These are phyloP conservation scores for Drosophila sproati DNA, from an alignment of 1,140 invertebrate genomes.

Conservation along the genomic window DNA sequence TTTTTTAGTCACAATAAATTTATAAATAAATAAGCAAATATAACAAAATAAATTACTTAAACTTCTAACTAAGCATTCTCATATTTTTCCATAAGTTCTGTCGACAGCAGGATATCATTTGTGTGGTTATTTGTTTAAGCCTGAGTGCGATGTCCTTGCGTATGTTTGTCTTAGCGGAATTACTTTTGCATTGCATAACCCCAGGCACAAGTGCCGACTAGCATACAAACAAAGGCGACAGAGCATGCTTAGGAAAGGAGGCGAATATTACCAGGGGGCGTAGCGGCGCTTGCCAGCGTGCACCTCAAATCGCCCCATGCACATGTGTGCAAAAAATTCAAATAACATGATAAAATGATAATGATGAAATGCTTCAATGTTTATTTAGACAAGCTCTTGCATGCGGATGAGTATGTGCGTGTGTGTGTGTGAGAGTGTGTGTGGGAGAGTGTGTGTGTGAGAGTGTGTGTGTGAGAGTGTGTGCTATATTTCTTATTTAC, in stretches of 20 bases:
- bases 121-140: constrained; percentile 2
- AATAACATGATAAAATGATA: constrained; percentile 70
- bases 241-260: not conserved
- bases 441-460: constrained; percentile 11
- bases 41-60: too few relatives aligned
- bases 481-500: constrained; percentile 39
- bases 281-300: not conserved
- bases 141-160: constrained; percentile 15
- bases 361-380: constrained; percentile 76
- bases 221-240: constrained; percentile 43
- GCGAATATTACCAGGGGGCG: too few relatives aligned
- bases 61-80: too few relatives aligned
- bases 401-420: not conserved
- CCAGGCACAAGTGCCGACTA: constrained; percentile 49
- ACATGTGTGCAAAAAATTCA: constrained; percentile 68
- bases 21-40: too few relatives aligned
- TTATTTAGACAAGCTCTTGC: constrained; percentile 58
- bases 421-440: constrained; percentile 9
- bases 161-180: constrained; percentile 54
- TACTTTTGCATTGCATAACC: constrained; percentile 46
- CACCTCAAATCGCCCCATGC: constrained; percentile 18
- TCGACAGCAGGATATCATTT: constrained; percentile 36
- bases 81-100: not conserved
- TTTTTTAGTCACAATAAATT: too few relatives aligned
- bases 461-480: constrained; percentile 2